Evolutionary conservation across 2,113 vertebrate genomes (phyloP).

Genomic region (Deroptyus accipitrinus): DNA sequence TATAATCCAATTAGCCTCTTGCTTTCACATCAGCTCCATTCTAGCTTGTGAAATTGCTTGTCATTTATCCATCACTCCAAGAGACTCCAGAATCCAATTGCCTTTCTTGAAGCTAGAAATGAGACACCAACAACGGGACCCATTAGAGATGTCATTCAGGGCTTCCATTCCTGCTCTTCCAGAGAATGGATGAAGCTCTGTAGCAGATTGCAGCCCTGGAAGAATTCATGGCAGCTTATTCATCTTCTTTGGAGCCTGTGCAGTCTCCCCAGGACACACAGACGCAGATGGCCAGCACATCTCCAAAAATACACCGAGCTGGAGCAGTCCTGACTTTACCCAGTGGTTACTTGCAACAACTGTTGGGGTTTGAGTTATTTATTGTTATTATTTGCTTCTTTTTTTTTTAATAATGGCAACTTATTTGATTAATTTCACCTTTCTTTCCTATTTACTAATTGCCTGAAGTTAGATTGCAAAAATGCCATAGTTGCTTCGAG

Average conservation of each 20-base stretch:
- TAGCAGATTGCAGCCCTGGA: not conserved
- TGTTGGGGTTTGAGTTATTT: not conserved
- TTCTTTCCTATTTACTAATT: not conserved
- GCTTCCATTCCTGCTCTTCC: not conserved
- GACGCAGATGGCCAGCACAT: not conserved
- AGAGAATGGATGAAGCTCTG: not conserved
- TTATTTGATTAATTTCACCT: not conserved
- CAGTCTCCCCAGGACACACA: not conserved
- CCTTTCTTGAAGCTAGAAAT: not conserved
- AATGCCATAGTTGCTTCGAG: not conserved
- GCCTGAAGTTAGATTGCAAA: not conserved
- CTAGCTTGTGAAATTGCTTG: slow-evolving; percentile 15
- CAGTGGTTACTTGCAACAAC: not conserved
- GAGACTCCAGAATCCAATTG: not conserved
- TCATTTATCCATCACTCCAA: slow-evolving; percentile 29
- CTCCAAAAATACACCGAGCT: not conserved
- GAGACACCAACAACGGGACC: not conserved
- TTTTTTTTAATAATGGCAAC: not conserved
- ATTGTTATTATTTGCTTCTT: not conserved
- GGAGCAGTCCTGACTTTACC: not conserved
- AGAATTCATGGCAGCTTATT: not conserved
- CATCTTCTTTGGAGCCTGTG: not conserved
- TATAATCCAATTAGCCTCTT: slow-evolving; percentile 27
- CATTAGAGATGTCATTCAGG: not conserved
- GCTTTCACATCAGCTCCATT: not conserved